Conservation (phyloP, 2,797 vertebrate genomes). For the Leptodactylus fallax region DNA sequence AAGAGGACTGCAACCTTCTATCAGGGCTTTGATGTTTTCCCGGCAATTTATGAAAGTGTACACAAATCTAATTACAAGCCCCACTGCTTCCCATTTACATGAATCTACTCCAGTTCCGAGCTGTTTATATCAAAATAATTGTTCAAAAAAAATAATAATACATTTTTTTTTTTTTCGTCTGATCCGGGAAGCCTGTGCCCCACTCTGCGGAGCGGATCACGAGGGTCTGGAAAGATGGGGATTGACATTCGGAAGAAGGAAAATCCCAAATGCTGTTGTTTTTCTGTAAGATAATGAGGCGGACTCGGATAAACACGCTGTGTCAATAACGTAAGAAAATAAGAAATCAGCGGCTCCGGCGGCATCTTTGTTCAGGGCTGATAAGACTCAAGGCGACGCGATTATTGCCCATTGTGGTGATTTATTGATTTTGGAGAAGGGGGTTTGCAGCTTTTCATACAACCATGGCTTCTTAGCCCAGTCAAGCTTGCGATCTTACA, state of each 20-base stretch:
- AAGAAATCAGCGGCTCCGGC: neutral
- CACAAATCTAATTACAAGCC: constrained; percentile 79
- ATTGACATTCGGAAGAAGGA: neutral
- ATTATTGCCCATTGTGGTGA: constrained; percentile 26
- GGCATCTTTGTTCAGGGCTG: neutral
- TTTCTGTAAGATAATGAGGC: constrained; percentile 13
- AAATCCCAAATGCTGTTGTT: constrained; percentile 15
- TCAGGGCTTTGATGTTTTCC: constrained; percentile 75
- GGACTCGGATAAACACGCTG: constrained; percentile 6
- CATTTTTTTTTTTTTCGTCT: too few species aligned
- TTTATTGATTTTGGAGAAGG: neutral
- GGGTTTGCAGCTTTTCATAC: neutral
- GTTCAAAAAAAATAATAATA: constrained; percentile 68
- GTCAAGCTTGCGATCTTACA: constrained; percentile 8
- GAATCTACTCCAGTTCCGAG: constrained; percentile 72
- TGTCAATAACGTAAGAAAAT: neutral
- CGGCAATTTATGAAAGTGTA: constrained; percentile 79
- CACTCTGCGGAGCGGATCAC: constrained; percentile 51
- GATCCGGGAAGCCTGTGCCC: constrained; percentile 64
- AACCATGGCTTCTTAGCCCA: neutral
- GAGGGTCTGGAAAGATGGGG: neutral
- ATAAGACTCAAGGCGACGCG: constrained; percentile 5
- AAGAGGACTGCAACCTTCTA: constrained; percentile 74
- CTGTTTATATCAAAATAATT: constrained; percentile 77
- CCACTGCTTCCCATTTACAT: constrained; percentile 79